phyloP scores from a whole-genome alignment of 2,888 invertebrate genomes.

The Shargacucullia verbasci region DNA sequence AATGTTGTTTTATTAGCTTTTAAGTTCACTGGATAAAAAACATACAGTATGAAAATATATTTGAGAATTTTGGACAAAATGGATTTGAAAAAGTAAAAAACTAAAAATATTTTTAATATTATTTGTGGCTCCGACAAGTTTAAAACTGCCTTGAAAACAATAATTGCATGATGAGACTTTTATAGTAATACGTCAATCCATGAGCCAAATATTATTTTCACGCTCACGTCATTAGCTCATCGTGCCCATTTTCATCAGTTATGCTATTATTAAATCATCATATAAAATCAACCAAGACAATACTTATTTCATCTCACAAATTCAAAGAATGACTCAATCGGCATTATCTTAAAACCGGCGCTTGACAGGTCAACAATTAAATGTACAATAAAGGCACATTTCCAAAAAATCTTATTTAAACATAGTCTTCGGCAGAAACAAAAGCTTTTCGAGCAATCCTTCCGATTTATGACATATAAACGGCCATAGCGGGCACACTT shows the following conservation, averaged over 20 bases:
- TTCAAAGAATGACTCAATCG: slow-evolving; percentile 35
- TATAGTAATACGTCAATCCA: slow-evolving; percentile 1
- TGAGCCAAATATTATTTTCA: slow-evolving; percentile 14
- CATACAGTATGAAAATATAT: slow-evolving; percentile 27
- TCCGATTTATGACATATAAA: slow-evolving; percentile 73
- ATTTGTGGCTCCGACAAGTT: slow-evolving; percentile 7
- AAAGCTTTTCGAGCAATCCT: slow-evolving; percentile 66
- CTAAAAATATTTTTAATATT: slow-evolving; percentile 16
- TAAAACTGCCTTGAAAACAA: slow-evolving; percentile 6
- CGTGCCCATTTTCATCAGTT: slow-evolving; percentile 10
- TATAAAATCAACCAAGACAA: slow-evolving; percentile 6
- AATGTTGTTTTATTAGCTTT: slow-evolving; percentile 35
- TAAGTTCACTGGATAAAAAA: slow-evolving; percentile 25
- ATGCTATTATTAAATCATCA: slow-evolving; percentile 28
- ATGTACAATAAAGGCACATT: slow-evolving; percentile 15
- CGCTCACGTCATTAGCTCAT: slow-evolving; percentile 8
- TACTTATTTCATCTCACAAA: slow-evolving; percentile 13
- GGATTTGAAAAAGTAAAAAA: slow-evolving; percentile 12
- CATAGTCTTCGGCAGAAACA: slow-evolving; percentile 68
- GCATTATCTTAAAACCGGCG: slow-evolving; percentile 24
- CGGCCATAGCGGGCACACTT: slow-evolving; percentile 75
- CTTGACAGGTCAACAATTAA: slow-evolving; percentile 27
- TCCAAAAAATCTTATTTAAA: slow-evolving; percentile 18
- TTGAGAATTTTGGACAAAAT: slow-evolving; percentile 11
- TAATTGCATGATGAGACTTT: slow-evolving; percentile 4